Evolutionary conservation across 1,140 invertebrate genomes (phyloP), one percentile per base, ranked within the genome.

Genomic region (Saxidomus purpurata): DNA sequence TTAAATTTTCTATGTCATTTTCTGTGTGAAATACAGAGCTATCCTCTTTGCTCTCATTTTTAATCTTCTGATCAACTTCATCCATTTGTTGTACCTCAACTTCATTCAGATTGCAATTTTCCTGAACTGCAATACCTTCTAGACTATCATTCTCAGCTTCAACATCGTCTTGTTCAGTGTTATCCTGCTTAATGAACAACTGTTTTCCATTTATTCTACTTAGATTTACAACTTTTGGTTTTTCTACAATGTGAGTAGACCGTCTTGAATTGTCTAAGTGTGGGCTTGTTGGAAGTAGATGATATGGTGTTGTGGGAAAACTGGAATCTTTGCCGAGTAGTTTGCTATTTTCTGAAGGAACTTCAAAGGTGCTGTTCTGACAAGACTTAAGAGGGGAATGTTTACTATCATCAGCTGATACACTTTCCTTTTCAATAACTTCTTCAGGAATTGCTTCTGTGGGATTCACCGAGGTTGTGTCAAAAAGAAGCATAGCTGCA

Each of bases 181-280:
- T 36, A 8, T 34, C 43, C 38, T 77, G 36, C 25, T 89, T 71
- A 31, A 71, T 38, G 80, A 92, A 91, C 3, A 93, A 55, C 74
- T 89, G 76, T 69, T 89, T 91, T 59, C 49, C 80, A 22, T 81
- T 77, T 22, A 84, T 49, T 1, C 63, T 43, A 85, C 43, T 89
- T 13, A 90, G 19, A 71, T 93, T 85, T 13, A 94, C 34, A 28
- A 94, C 84, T 63, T 92, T 93, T 22, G 94, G 93, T 61, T 92
- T 92, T 43, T 89, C 71, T 22, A 94, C 87, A 31, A 93, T 85
- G 86, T 94, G 93, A 4, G 94, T 94, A 61, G 94, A 94, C 63
- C 93, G 86, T 34, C 93, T 83, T n/a, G 91, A 93, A 31, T 82
- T 22, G 36, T 94, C 82, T 31, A 91, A 89, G n/a, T 90, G 80